Base-by-base conservation (phyloP, 2,888 invertebrate genomes). In the Drosophila mercatorum region DNA sequence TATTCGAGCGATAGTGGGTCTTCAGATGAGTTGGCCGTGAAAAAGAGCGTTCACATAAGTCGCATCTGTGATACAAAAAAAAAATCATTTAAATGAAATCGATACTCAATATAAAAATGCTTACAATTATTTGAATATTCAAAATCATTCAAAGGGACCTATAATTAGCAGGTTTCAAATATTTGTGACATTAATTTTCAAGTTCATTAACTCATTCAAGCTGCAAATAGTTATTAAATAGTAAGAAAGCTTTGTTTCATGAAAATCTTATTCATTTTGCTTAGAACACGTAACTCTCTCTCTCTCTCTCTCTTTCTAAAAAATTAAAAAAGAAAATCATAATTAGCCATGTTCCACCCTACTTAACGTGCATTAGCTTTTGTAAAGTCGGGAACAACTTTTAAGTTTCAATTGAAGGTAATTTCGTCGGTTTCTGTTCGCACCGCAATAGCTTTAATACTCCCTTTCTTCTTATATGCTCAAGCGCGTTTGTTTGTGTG, bases 11-110 rank as follows among this genome's bases (percentile, higher is more conserved):
- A 59, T 81, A 85, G 71, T 92, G 92, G 31, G 92, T 92, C 44
- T 91, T 90, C 11, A 92, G 64, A 43, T 92, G 92, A 65, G 92
- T 92, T 55, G 83, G 88, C 4, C 92, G 89, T 8, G 91, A 91
- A 67, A 92, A 92, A 0, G 92, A 92, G n/a, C 92, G 91, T 61
- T 91, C 89, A 56, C 92, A 92, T 41, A 91, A 70, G 44, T 85
- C 82, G 70, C 92, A 92, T 59, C 92, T 92, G 57, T 10, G 28
- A 43, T 10, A 11, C 5, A 11, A 36, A 36, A 31, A 26, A 12
- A 22, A 36, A 36, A 38, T 38, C 12, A 17, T 34, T 4, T 28
- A 17, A 17, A 3, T 31, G 6, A 34, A 34, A 7, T 34, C 31
- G 7, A 34, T 34, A 34, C 31, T 31, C 3, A 31, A 4, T 31